These are phyloP conservation scores for Amphipyra berbera DNA, from an alignment of 2,888 invertebrate genomes.

Conservation along the genomic window DNA sequence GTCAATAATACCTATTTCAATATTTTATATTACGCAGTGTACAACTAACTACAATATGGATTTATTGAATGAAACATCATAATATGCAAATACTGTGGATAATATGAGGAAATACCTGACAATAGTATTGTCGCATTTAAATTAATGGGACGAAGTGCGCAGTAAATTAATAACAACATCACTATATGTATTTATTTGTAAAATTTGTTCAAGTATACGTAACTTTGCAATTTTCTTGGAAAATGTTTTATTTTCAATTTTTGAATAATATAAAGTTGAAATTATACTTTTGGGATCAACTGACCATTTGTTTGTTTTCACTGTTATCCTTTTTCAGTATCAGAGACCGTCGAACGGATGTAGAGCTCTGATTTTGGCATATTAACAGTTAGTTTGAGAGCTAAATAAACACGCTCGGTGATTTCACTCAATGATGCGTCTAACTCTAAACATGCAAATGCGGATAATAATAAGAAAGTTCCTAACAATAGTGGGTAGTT, in stretches of 20 bases:
- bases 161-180: slow-evolving; percentile 28
- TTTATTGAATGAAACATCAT: slow-evolving; percentile 57
- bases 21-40: slow-evolving; percentile 36
- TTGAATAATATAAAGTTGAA: not conserved
- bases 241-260: slow-evolving; percentile 3
- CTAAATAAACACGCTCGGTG: slow-evolving; percentile 26
- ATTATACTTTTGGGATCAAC: not conserved
- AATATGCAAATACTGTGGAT: slow-evolving; percentile 44
- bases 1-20: slow-evolving; percentile 51
- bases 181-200: slow-evolving; percentile 28
- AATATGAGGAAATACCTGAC: slow-evolving; percentile 48
- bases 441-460: slow-evolving; percentile 19
- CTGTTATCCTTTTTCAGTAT: slow-evolving; percentile 22
- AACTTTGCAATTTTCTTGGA: slow-evolving; percentile 17
- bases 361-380: slow-evolving; percentile 16
- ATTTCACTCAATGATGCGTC: slow-evolving; percentile 23
- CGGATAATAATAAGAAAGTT: slow-evolving; percentile 25
- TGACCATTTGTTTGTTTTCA: slow-evolving; percentile 5
- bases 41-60: slow-evolving; percentile 26
- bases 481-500: slow-evolving; percentile 17
- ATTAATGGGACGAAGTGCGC: slow-evolving; percentile 42
- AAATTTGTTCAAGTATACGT: not conserved
- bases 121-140: slow-evolving; percentile 47
- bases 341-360: slow-evolving; percentile 15
- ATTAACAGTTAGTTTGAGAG: slow-evolving; percentile 31